These are phyloP conservation scores for Neotoma lepida DNA, from an alignment of 2,113 vertebrate genomes.

Conservation along the genomic window DNA sequence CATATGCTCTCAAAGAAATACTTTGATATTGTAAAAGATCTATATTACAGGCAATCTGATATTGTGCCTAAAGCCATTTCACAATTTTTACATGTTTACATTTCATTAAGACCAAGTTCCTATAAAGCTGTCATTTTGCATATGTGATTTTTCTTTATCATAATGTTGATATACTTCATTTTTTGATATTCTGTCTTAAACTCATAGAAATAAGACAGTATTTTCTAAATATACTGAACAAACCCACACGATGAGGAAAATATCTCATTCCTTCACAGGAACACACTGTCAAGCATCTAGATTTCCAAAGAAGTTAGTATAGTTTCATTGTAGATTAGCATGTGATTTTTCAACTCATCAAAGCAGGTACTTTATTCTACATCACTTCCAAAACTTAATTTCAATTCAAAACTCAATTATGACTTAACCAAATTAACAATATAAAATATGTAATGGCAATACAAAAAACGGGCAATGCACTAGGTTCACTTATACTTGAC, in stretches of 20 bases:
- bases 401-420: not conserved
- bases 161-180: not conserved
- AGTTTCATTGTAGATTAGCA: not conserved
- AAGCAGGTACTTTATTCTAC: not conserved
- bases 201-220: not conserved
- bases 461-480: not conserved
- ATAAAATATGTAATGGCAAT: not conserved
- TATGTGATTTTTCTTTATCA: not conserved
- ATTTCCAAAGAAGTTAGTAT: conserved; percentile 47
- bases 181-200: not conserved
- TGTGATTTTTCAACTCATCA: not conserved
- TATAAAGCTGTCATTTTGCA: not conserved
- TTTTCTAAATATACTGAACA: not conserved
- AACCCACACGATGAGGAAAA: not conserved
- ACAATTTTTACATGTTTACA: not conserved
- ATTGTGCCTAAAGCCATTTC: not conserved
- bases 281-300: not conserved
- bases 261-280: not conserved
- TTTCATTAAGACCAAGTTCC: not conserved
- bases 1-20: not conserved
- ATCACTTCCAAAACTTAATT: not conserved
- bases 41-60: not conserved
- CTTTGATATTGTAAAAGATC: not conserved
- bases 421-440: not conserved
- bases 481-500: not conserved